Evolutionary conservation across 2,113 vertebrate species (phyloP).

Genomic region (Pan troglodytes): NHGRI_mPanTro3-v2.1_pri NC_072410.2:74138001-74138500

Average conservation of each 20-base stretch:
- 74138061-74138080: neutral
- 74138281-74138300: neutral
- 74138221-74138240: neutral
- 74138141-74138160: neutral
- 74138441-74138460: neutral
- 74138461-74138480: constrained; percentile 27
- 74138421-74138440: neutral
- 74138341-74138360: neutral
- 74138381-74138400: neutral
- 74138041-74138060: neutral
- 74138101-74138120: neutral
- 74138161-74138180: neutral
- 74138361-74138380: neutral
- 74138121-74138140: neutral
- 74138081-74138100: neutral
- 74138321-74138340: neutral
- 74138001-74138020: neutral
- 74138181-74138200: neutral
- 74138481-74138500: neutral
- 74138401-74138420: neutral
- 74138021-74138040: neutral
- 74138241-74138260: neutral
- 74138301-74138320: constrained; percentile 19
- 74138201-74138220: neutral
- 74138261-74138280: neutral